phyloP scores from a whole-genome alignment of 2,113 vertebrate genomes.

The Brachyhypopomus occidentalis region DNA sequence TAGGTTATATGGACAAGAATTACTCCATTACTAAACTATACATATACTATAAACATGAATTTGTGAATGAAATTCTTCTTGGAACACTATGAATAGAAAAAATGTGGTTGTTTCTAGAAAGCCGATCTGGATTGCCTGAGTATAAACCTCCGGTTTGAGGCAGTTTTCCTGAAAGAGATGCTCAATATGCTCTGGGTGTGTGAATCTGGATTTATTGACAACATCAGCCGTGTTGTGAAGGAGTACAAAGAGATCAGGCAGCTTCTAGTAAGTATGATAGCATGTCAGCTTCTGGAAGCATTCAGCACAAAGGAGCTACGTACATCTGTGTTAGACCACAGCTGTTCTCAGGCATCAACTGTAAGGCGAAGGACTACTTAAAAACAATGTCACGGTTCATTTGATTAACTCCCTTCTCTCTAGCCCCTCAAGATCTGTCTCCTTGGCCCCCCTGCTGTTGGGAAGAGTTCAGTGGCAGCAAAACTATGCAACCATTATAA shows the following conservation, averaged over 20 bases:
- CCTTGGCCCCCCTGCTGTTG: slow-evolving; percentile 87
- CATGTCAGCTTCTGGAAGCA: neutral
- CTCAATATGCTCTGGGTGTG: slow-evolving; percentile 83
- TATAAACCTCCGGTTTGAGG: slow-evolving; percentile 81
- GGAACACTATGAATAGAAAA: neutral
- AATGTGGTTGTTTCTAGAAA: slow-evolving; percentile 69
- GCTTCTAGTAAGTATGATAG: slow-evolving; percentile 78
- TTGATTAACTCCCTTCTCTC: slow-evolving; percentile 24
- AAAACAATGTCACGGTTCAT: neutral
- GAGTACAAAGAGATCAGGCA: slow-evolving; percentile 84
- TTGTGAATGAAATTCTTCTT: neutral
- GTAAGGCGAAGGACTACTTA: neutral
- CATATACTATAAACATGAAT: neutral
- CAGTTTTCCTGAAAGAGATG: slow-evolving; percentile 75
- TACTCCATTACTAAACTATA: neutral
- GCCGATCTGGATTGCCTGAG: slow-evolving; percentile 77
- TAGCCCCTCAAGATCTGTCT: slow-evolving; percentile 87
- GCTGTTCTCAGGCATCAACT: neutral
- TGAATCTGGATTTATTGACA: slow-evolving; percentile 83
- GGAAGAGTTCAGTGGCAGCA: slow-evolving; percentile 82
- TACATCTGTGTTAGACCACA: neutral
- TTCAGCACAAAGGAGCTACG: neutral
- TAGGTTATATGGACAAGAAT: neutral
- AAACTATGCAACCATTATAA: slow-evolving; percentile 82
- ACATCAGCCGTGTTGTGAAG: slow-evolving; percentile 76